phyloP scores from a whole-genome alignment of 2,113 vertebrate species.

The Balaenoptera acutorostrata region DNA sequence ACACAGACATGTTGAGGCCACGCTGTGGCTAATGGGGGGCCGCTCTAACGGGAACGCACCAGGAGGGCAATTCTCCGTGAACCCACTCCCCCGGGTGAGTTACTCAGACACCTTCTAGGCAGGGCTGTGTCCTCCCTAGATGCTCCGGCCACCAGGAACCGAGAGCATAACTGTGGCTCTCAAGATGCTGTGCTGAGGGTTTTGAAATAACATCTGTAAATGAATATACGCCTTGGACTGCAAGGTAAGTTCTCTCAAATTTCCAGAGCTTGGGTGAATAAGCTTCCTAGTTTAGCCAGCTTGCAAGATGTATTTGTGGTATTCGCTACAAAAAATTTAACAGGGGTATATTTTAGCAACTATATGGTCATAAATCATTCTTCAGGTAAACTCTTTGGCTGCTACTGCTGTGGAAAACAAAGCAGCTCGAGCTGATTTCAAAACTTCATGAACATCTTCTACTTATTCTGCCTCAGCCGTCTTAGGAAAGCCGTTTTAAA shows the following conservation, averaged over 20 bases:
- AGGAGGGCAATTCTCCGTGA: background rate
- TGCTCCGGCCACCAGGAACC: rapidly evolving
- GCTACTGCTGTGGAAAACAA: background rate
- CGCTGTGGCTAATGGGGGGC: background rate
- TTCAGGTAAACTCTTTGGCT: background rate
- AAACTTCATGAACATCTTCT: background rate
- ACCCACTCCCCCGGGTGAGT: background rate
- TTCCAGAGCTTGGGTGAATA: background rate
- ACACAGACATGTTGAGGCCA: rapidly evolving
- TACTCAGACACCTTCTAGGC: background rate
- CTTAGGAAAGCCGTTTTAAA: background rate
- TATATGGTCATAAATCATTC: background rate
- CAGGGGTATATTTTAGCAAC: background rate
- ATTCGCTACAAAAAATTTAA: background rate
- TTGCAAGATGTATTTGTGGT: background rate
- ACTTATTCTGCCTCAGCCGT: rapidly evolving
- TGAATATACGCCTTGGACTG: background rate
- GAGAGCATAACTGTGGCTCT: background rate
- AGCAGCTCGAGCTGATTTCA: background rate
- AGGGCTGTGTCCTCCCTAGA: background rate
- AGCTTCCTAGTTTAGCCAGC: background rate
- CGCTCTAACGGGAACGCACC: background rate
- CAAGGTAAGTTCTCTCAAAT: background rate
- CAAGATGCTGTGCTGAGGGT: rapidly evolving
- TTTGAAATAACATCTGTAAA: background rate